Percentiles rank a stretch among this genome's conserved stretches.
These are phyloP conservation scores for Chrysolina oricalcia DNA, from an alignment of 2,888 invertebrate genomes.

Conservation along the genomic window DNA sequence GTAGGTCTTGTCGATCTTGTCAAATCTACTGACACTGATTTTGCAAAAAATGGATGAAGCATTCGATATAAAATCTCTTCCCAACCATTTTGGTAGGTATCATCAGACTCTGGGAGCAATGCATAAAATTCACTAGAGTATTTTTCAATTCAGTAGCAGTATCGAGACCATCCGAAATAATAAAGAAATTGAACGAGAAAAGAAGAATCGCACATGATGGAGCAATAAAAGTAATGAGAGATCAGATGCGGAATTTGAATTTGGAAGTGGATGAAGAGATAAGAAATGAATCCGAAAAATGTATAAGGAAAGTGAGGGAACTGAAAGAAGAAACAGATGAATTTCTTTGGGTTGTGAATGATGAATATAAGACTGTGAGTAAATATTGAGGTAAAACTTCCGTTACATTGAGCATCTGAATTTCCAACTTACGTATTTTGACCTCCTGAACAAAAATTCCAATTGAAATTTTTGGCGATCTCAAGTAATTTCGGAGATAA, in stretches of 20 bases:
- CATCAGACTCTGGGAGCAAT: background rate
- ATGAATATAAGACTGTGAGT: constrained; percentile 1
- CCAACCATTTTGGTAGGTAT: constrained; percentile 54
- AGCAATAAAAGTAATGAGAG: constrained; percentile 51
- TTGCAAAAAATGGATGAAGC: constrained; percentile 44
- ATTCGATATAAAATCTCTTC: constrained; percentile 54
- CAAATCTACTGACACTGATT: background rate
- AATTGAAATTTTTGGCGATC: too few relatives aligned
- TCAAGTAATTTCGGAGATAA: too few relatives aligned
- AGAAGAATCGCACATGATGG: constrained; percentile 54
- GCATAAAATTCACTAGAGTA: background rate
- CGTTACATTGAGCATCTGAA: too few relatives aligned
- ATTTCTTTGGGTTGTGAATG: background rate
- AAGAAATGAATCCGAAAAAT: constrained; percentile 48
- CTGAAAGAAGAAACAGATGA: constrained; percentile 49
- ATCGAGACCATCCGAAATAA: constrained; percentile 47
- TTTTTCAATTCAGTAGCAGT: constrained; percentile 39
- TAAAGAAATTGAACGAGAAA: constrained; percentile 52
- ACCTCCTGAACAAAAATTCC: too few relatives aligned
- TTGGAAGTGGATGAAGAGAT: constrained; percentile 57
- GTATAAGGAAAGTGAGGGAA: constrained; percentile 45
- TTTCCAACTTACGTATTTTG: too few relatives aligned
- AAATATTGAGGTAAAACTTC: too few relatives aligned
- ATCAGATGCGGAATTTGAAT: constrained; percentile 54
- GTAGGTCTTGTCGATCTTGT: background rate